Evolutionary conservation across 2,113 vertebrate species (phyloP), one percentile per base, ranked within the genome.

Genomic region (Microtus montanus): DNA sequence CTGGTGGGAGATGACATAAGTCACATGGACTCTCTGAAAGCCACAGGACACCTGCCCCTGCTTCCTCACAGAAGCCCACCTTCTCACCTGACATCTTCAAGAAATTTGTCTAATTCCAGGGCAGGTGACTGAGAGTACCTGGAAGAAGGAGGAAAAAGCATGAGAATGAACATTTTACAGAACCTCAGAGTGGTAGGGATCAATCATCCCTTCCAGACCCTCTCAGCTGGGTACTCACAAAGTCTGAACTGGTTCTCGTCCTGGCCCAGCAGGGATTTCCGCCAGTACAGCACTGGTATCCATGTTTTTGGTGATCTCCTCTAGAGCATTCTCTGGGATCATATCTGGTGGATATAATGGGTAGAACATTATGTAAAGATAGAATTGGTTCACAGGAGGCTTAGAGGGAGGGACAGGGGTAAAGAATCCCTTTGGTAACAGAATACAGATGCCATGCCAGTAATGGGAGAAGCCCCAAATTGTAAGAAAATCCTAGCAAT

Each of bases 301-400:
- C 85, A 99, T 99, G 98, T 99, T 99, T 98, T 99, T 99, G 30
- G 99, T 99, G 98, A 99, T 99, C 97, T 99, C 99, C 97, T 99
- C 99, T 96, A 99, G 98, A 97, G 99, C 99, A 10, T 99, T 99
- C 98, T 99, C 99, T 96, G 99, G 99, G 97, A 99, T 99, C 99
- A 99, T 99, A 96, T 99, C 99, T 96, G 61, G 64, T 14, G 2
- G 24, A 44, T 52, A 91, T n/a, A 71, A 93, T 13, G 3, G 52
- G 83, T 63, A 15, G 44, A 22, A 82, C 87, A 44, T 96, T 87
- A 90, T 2, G 2, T 35, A 93, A 12, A 66, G 24, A 68, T 3
- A 93, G 33, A 78, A 54, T 91, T 92, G 77, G 75, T 44, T 96
- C 90, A 91, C 0, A 74, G 68, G 87, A 87, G 44, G 38, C n/a